These are phyloP conservation scores for Spatula versicolor DNA, from an alignment of 2,797 vertebrate genomes.

Conservation along the genomic window DNA sequence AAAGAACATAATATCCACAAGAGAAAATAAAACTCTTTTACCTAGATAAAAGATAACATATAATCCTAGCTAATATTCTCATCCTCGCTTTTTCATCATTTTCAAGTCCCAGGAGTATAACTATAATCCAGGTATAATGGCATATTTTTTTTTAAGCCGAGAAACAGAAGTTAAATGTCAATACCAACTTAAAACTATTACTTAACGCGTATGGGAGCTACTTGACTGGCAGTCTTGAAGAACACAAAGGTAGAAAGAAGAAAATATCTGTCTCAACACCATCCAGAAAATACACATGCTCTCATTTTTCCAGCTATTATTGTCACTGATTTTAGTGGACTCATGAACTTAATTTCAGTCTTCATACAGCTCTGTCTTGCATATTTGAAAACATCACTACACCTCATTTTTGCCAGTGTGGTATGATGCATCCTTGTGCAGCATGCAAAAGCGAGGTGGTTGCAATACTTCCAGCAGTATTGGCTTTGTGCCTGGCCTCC, in stretches of 20 bases:
- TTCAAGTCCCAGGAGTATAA: not conserved
- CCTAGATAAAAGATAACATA: not conserved
- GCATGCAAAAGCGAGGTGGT: not conserved
- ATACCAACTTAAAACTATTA: slow-evolving; percentile 34
- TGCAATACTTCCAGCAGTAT: rapidly evolving
- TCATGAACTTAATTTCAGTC: not conserved
- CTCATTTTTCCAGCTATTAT: not conserved
- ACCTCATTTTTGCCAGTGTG: rapidly evolving
- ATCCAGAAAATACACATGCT: not conserved
- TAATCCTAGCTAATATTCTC: slow-evolving; percentile 46
- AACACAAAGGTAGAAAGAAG: not conserved
- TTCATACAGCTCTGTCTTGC: not conserved
- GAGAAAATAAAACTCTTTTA: not conserved
- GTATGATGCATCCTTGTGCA: not conserved
- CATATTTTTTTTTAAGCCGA: slow-evolving; percentile 21
- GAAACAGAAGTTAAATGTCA: slow-evolving; percentile 46
- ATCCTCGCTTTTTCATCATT: slow-evolving; percentile 41
- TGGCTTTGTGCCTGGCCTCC: not conserved
- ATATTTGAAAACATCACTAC: not conserved
- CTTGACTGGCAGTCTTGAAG: not conserved
- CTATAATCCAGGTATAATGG: slow-evolving; percentile 44
- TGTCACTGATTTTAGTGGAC: not conserved
- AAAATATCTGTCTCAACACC: not conserved
- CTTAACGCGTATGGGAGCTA: not conserved
- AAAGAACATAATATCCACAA: slow-evolving; percentile 3